These are phyloP conservation scores for Arenaria interpres DNA, from an alignment of 2,113 vertebrate species.

Conservation along the genomic window DNA sequence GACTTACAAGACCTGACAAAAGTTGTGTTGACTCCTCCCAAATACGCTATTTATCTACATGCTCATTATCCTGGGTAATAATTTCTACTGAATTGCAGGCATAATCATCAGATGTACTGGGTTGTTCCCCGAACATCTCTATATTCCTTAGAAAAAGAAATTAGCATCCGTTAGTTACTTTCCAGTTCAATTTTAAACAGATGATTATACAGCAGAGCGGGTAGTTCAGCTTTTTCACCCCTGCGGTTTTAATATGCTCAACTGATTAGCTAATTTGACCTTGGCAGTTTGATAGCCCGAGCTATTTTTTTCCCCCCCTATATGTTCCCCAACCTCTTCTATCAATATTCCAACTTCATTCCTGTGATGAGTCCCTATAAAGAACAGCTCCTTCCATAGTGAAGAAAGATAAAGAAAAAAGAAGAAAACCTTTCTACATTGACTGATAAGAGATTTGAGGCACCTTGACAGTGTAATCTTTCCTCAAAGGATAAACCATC, in stretches of 20 bases:
- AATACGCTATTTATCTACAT: neutral
- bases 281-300: neutral
- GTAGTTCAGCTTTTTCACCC: neutral
- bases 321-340: neutral
- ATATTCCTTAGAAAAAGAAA: neutral
- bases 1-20: neutral
- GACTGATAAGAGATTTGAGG: neutral
- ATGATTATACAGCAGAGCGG: neutral
- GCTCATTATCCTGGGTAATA: neutral
- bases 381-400: neutral
- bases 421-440: neutral
- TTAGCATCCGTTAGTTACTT: neutral
- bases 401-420: neutral
- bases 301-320: rapidly evolving
- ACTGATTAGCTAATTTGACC: neutral
- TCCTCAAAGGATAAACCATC: neutral
- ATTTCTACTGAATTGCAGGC: neutral
- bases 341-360: neutral
- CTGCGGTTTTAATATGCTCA: neutral
- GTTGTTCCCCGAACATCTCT: neutral
- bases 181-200: neutral
- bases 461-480: neutral
- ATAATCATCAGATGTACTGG: neutral
- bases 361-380: neutral
- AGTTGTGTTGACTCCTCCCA: neutral